Evolutionary conservation across 2,797 vertebrate genomes (phyloP), one percentile per base, ranked within the genome.

Genomic region (Oryzias sinensis): DNA sequence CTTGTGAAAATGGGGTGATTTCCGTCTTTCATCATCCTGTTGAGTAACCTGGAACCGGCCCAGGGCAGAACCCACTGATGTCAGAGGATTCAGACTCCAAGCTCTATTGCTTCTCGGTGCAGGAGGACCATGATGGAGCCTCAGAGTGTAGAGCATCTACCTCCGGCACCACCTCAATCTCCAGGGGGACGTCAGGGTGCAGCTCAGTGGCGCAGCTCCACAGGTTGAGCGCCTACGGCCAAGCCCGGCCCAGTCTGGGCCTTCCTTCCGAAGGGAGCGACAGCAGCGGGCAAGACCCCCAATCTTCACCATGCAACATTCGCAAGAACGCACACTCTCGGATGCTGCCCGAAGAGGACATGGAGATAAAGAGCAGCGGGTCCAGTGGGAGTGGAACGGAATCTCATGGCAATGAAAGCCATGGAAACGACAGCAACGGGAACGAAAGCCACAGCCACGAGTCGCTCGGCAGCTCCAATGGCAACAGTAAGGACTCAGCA

Each of bases 341-440:
- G 46, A 78, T 77, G 0, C 85, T 91, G 54, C 93, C 91, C 0
- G 93, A 95, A 56, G 92, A 90, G 22, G 94, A 97, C 1, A 77
- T 95, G 60, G 95, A 96, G 76, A 96, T 96, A 94, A 94, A 93
- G 82, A 95, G 93, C 80, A 93, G 92, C 1, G 89, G 93, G 29
- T 95, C 92, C 15, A 95, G 95, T 0, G 88, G 90, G 4, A 93
- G 90, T 15, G 93, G 93, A 0, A 93, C 92, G 0, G 93, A 94
- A 59, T 92, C 90, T 0, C 90, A 93, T 1, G 53, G 90, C 53
- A 92, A 92, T 16, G 90, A 92, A 41, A 91, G 90, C 44, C 89
- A 89, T 1, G 87, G 88, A 70, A 91, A 95, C 14, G 86, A 91
- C 18, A 90, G 92, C 8, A 89, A 81, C 3, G 93, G 93, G 65